These are phyloP conservation scores for Hymenopus coronatus DNA, from an alignment of 2,888 invertebrate genomes.

Conservation along the genomic window DNA sequence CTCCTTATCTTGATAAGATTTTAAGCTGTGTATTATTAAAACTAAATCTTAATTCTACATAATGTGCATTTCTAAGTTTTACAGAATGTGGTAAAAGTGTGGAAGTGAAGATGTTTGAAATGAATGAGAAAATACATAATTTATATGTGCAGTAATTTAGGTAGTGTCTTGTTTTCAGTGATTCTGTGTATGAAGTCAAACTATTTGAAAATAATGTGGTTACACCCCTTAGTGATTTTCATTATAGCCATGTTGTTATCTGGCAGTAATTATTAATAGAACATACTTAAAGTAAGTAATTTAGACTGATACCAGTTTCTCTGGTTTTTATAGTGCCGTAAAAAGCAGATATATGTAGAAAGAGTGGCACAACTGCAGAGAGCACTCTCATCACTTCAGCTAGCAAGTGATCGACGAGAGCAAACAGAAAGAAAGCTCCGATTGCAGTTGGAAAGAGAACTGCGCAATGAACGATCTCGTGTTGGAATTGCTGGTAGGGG, in stretches of 20 bases:
- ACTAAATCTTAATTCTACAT: too few relatives aligned
- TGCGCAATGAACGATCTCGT: constrained; percentile 59
- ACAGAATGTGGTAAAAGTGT: too few relatives aligned
- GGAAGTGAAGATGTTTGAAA: too few relatives aligned
- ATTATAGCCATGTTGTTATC: too few relatives aligned
- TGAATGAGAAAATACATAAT: neutral
- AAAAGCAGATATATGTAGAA: constrained; percentile 81
- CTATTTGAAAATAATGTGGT: too few relatives aligned
- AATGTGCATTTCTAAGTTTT: too few relatives aligned
- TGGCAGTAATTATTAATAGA: too few relatives aligned
- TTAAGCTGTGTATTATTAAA: too few relatives aligned
- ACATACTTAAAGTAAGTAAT: neutral
- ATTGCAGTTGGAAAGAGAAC: constrained; percentile 80
- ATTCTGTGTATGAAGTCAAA: too few relatives aligned
- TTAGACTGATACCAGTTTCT: neutral
- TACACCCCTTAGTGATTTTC: too few relatives aligned
- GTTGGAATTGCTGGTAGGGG: constrained; percentile 44
- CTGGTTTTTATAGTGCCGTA: constrained; percentile 60
- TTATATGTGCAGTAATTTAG: neutral
- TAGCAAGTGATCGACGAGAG: constrained; percentile 80
- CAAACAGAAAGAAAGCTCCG: constrained; percentile 81
- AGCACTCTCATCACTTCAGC: constrained; percentile 75
- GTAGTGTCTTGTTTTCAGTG: neutral
- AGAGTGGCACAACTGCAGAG: constrained; percentile 80
- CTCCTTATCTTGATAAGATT: too few relatives aligned